Percentiles rank a stretch among this genome's conserved stretches.
Conservation (phyloP, 2,888 invertebrate genomes). For the Oscheius onirici region DNA sequence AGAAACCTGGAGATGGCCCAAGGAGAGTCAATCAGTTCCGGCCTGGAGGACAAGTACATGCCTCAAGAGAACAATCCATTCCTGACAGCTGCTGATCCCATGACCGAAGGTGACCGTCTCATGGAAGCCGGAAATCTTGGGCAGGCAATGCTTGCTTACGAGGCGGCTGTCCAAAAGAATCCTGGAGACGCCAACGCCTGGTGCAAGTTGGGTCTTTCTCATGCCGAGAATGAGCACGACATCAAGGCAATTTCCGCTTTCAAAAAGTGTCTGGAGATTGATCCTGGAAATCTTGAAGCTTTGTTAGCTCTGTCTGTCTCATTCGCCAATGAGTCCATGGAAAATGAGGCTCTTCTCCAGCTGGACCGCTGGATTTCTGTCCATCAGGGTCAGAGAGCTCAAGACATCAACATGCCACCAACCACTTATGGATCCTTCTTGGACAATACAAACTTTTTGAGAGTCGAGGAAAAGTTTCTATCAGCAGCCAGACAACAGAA, state of each 20-base stretch:
- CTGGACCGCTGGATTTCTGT: conserved; percentile 75
- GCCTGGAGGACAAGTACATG: conserved; percentile 17
- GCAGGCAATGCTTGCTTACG: conserved; percentile 93
- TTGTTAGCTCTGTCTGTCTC: conserved; percentile 91
- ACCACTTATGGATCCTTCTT: conserved; percentile 21
- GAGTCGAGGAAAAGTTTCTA: conserved; percentile 64
- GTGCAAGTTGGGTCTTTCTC: conserved; percentile 83
- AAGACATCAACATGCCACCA: neutral
- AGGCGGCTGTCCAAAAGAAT: conserved; percentile 81
- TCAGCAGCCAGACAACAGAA: conserved; percentile 50
- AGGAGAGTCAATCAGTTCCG: conserved; percentile 20
- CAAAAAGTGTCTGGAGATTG: conserved; percentile 76
- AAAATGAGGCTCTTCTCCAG: conserved; percentile 86
- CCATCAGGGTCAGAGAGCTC: conserved; percentile 22
- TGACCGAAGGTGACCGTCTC: conserved; percentile 47
- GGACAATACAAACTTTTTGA: conserved; percentile 19
- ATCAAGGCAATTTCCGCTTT: conserved; percentile 90
- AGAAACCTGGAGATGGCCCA: conserved; percentile 32
- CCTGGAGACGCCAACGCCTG: conserved; percentile 76
- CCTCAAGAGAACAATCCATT: conserved; percentile 51
- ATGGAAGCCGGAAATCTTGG: conserved; percentile 88
- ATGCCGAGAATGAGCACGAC: conserved; percentile 98
- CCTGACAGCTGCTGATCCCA: conserved; percentile 39
- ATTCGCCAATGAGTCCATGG: conserved; percentile 93
- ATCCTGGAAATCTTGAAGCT: conserved; percentile 75